phyloP scores from a whole-genome alignment of 2,888 invertebrate species.

The Mycogona germanica region DNA sequence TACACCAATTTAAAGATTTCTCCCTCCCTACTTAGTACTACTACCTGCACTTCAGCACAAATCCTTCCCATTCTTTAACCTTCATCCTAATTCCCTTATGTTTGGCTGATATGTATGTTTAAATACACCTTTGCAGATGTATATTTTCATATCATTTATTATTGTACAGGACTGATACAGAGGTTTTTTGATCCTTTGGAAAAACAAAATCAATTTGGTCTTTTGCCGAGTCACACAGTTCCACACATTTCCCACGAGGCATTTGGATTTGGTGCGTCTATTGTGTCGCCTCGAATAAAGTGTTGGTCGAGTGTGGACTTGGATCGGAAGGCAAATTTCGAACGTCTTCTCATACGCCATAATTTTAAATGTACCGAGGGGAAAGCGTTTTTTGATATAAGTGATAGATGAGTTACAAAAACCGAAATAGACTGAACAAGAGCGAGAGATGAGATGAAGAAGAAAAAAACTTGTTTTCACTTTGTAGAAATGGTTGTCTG shows the following conservation, averaged over 20 bases:
- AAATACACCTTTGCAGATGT: constrained; percentile 9
- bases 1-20: no score
- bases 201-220: background rate
- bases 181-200: constrained; percentile 4
- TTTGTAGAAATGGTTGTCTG: constrained; percentile 3
- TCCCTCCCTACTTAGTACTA: no score
- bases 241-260: constrained; percentile 12
- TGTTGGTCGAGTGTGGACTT: constrained; percentile 11
- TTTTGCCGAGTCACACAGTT: constrained; percentile 8
- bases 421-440: no score
- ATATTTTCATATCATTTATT: constrained; percentile 18
- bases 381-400: constrained; percentile 4
- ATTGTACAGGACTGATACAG: constrained; percentile 13
- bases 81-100: background rate
- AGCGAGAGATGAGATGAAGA: background rate
- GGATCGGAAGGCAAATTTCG: background rate
- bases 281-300: constrained; percentile 12
- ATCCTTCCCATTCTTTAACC: background rate
- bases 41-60: no score
- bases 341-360: constrained; percentile 4
- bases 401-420: constrained; percentile 7
- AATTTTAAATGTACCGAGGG: constrained; percentile 3
- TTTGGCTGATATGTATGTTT: constrained; percentile 2
- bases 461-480: constrained; percentile 5
- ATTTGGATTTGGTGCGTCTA: constrained; percentile 4